phyloP scores from a whole-genome alignment of 2,113 vertebrate species.

The Phalacrocorax carbo region DNA sequence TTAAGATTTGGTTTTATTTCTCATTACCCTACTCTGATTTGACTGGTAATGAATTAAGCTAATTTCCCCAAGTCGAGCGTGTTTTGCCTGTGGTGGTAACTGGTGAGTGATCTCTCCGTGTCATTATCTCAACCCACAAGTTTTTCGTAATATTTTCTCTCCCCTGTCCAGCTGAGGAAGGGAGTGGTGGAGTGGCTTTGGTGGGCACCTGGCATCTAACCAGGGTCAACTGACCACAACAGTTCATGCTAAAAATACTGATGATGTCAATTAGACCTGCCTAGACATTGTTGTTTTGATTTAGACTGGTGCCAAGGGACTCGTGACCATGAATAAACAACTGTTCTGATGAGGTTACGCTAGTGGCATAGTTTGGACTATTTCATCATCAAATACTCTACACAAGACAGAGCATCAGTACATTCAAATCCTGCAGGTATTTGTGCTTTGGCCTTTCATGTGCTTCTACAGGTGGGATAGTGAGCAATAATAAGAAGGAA shows the following conservation, averaged over 20 bases:
- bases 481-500: background rate
- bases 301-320: background rate
- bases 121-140: background rate
- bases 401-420: background rate
- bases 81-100: background rate
- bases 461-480: background rate
- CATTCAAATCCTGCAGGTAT: background rate
- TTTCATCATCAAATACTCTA: background rate
- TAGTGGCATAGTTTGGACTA: background rate
- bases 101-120: background rate
- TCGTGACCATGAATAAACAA: background rate
- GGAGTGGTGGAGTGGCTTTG: background rate
- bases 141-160: background rate
- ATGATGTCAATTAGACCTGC: background rate
- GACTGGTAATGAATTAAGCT: background rate
- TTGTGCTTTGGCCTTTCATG: background rate
- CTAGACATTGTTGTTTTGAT: background rate
- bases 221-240: background rate
- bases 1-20: background rate
- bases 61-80: background rate
- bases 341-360: background rate
- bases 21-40: background rate
- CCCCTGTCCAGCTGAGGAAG: background rate
- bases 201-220: background rate
- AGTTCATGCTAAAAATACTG: constrained; percentile 1